Percentiles rank a stretch among this genome's conserved stretches.
Evolutionary conservation across 2,888 invertebrate genomes (phyloP).

Genomic region (Eutolmus rufibarbis): DNA sequence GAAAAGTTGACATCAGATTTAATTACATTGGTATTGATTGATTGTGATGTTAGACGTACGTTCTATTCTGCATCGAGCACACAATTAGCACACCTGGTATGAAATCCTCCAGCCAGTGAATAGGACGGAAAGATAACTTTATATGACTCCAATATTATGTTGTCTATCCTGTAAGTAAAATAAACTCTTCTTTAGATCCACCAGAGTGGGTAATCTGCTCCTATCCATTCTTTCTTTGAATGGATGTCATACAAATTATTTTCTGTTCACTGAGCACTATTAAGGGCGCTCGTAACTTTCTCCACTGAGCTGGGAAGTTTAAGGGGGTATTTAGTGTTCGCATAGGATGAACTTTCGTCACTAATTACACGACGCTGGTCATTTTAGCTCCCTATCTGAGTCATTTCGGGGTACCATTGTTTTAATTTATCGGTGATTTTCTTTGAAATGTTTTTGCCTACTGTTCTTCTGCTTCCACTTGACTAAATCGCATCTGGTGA

Average conservation of each 20-base stretch:
- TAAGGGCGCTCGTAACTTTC: conserved; percentile 11
- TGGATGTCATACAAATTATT: conserved; percentile 26
- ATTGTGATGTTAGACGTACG: not conserved
- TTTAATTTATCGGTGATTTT: conserved; percentile 14
- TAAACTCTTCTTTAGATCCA: not conserved
- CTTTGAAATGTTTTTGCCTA: not conserved
- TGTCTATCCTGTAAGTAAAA: not conserved
- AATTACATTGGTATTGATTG: not conserved
- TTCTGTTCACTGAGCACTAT: conserved; percentile 26
- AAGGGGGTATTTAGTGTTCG: not conserved
- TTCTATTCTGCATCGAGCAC: not conserved
- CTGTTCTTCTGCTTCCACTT: not conserved
- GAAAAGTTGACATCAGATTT: too few relatives aligned
- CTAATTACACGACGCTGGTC: conserved; percentile 9
- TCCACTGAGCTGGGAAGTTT: not conserved
- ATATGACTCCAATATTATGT: not conserved
- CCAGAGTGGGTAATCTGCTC: not conserved
- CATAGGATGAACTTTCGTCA: conserved; percentile 17
- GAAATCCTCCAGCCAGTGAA: not conserved
- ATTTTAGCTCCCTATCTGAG: not conserved
- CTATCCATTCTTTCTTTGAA: not conserved
- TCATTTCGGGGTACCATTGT: not conserved
- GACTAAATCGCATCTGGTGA: not conserved
- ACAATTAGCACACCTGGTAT: not conserved
- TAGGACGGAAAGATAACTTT: not conserved